Conservation (phyloP, 2,888 invertebrate species). For the Cephalotes varians region DNA sequence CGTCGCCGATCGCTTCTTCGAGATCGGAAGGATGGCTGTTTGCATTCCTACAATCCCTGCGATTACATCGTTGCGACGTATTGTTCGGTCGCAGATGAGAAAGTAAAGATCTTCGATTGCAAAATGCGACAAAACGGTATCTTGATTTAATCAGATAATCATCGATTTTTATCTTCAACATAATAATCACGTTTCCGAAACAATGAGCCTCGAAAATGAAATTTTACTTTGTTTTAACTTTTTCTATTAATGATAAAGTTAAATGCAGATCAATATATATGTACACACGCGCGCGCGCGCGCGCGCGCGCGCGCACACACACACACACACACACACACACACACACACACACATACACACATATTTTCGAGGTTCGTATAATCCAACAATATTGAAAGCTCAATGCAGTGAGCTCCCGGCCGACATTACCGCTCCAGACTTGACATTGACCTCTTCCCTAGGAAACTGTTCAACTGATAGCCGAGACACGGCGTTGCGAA, state of each 20-base stretch:
- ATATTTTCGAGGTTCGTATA: neutral
- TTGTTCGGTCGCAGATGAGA: conserved; percentile 7
- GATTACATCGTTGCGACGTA: conserved; percentile 46
- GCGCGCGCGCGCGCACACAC: no score
- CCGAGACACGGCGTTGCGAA: conserved; percentile 31
- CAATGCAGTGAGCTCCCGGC: neutral
- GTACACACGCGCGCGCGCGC: no score
- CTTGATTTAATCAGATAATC: neutral
- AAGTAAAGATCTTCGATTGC: neutral
- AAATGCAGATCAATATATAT: no score
- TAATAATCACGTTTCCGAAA: neutral
- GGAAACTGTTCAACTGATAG: conserved; percentile 37
- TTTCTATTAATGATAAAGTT: neutral
- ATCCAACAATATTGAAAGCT: conserved; percentile 23
- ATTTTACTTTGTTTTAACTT: neutral
- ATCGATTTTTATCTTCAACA: neutral
- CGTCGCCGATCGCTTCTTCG: conserved; percentile 58
- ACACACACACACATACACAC: no score
- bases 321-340: no score
- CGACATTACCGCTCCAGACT: conserved; percentile 32
- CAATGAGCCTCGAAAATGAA: neutral
- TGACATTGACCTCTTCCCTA: conserved; percentile 46
- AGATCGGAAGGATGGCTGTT: conserved; percentile 10
- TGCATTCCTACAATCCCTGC: conserved; percentile 8
- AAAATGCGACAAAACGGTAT: neutral